phyloP scores from a whole-genome alignment of 2,797 vertebrate species.

The Xiphorhynchus erythropygius region DNA sequence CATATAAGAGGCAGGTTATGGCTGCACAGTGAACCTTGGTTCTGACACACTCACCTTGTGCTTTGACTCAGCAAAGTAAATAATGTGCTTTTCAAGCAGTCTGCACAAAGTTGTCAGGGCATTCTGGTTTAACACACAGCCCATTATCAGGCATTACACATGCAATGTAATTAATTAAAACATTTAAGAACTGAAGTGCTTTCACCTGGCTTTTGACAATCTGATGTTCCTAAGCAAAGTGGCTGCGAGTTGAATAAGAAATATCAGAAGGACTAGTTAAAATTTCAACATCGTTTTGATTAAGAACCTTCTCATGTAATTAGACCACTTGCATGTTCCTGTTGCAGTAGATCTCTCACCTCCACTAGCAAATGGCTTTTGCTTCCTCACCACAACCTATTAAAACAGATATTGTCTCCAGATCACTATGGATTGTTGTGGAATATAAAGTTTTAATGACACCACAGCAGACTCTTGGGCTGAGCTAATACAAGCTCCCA shows the following conservation, averaged over 20 bases:
- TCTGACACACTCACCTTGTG: neutral
- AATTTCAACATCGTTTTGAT: neutral
- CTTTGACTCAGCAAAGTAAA: slow-evolving; percentile 23
- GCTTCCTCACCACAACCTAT: neutral
- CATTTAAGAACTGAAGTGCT: neutral
- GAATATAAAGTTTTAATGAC: neutral
- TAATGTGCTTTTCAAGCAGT: neutral
- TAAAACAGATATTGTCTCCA: neutral
- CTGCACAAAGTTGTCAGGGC: neutral
- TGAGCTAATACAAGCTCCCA: neutral
- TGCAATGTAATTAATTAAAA: neutral
- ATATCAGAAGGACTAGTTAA: neutral
- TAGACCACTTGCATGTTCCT: neutral
- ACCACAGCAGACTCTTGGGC: neutral
- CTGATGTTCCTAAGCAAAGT: neutral
- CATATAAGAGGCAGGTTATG: neutral
- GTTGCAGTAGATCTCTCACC: neutral
- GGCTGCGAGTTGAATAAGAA: neutral
- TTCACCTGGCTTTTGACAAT: neutral
- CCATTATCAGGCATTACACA: neutral
- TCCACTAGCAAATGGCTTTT: neutral
- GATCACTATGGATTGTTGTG: neutral
- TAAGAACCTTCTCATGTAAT: neutral
- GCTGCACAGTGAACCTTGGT: neutral
- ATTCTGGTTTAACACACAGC: neutral